phyloP scores from a whole-genome alignment of 2,797 vertebrate species.

The Prionace glauca region DNA sequence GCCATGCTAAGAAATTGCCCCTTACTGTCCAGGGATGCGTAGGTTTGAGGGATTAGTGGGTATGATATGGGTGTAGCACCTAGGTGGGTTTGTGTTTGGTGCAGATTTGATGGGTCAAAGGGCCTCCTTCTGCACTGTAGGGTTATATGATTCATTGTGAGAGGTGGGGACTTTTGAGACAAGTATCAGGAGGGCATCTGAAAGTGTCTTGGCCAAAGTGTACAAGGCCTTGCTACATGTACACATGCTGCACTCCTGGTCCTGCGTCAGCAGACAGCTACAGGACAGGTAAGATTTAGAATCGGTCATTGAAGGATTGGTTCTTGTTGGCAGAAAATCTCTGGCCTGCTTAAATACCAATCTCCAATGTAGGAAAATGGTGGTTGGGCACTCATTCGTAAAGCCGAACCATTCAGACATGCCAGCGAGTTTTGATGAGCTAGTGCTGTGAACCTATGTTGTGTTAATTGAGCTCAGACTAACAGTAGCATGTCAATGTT shows the following conservation, averaged over 20 bases:
- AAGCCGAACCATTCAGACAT: background rate
- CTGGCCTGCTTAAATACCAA: background rate
- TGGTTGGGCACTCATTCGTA: background rate
- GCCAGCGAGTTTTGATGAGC: background rate
- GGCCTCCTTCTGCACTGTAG: no score
- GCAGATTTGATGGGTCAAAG: no score
- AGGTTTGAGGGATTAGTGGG: no score
- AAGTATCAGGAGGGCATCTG: no score
- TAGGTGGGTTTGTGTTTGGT: no score
- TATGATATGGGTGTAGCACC: no score
- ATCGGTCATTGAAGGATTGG: background rate
- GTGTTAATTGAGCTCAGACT: background rate
- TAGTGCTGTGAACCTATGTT: background rate
- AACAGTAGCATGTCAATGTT: background rate
- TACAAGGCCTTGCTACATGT: background rate
- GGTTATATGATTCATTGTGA: no score
- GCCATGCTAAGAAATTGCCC: no score
- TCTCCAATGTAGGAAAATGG: no score
- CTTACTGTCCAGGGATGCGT: no score
- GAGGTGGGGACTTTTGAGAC: no score
- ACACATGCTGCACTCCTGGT: background rate
- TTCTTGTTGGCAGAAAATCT: background rate
- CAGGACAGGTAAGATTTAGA: background rate
- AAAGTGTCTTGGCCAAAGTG: no score
- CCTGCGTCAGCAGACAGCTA: background rate